Evolutionary conservation across 2,888 invertebrate genomes (phyloP), one percentile per base, ranked within the genome.

Genomic region (Agrotis exclamationis): DNA sequence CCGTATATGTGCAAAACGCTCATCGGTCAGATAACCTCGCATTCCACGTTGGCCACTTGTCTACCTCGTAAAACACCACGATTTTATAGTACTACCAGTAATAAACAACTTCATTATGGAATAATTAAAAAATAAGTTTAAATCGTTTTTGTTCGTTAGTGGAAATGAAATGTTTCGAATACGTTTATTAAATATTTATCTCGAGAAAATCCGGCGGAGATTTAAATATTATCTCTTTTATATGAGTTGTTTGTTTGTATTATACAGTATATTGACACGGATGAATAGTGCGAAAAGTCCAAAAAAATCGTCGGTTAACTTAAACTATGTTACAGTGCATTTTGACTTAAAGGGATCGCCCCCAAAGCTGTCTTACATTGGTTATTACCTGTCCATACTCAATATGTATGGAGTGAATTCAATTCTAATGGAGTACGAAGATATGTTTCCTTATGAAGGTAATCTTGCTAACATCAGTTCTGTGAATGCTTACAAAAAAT

Each of bases 281-380:
- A 0, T 18, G 18, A 9, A 16, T 20, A 0, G 1, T 20, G 3
- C 6, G 1, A 14, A 60, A 1, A 33, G 0, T 6, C 22, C 14
- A 16, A 54, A 58, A n/a, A 58, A 68, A 16, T 22, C 57, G 16
- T 51, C 45, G 0, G 79, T 90, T 13, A 62, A 66, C 0, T 74
- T 96, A n/a, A 82, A 90, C 0, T 95, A 97, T 75, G 97, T 97
- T 72, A 96, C 98, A 39, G 98, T 99, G 2, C 99, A 99, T 92
- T 92, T 99, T 33, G 99, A 99, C 93, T 92, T 99, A 20, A 99
- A 99, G 91, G 98, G 98, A 13, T 98, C 98, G 1, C 98, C 98
- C 0, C 98, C 98, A 0, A 97, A 97, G 84, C 86, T 98, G 3
- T 88, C 92, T 0, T 98, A 97, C 85, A 96, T 97, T 70, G 90